Evolutionary conservation across 2,797 vertebrate species (phyloP).

Genomic region (Ctenopoma kingsleyae): DNA sequence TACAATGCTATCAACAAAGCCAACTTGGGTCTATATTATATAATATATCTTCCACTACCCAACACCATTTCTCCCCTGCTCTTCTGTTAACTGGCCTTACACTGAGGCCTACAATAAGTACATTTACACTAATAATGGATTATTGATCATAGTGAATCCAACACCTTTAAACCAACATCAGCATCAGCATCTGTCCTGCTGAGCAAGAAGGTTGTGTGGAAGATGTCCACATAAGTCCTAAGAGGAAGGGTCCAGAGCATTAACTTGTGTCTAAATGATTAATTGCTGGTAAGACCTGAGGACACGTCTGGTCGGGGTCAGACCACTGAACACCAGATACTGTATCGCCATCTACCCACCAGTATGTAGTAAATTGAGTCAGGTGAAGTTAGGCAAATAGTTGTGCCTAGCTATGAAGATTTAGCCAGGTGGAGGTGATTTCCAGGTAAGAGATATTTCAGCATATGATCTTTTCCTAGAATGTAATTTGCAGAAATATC

Average conservation of each 20-base stretch:
- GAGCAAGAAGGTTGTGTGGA: conserved; percentile 39
- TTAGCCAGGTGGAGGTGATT: conserved; percentile 37
- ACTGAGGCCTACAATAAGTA: conserved; percentile 48
- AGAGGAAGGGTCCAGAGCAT: conserved; percentile 44
- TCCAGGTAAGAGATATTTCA: conserved; percentile 32
- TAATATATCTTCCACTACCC: conserved; percentile 19
- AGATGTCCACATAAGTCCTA: conserved; percentile 41
- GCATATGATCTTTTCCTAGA: no score
- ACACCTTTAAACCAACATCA: conserved; percentile 39
- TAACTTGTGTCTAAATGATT: conserved; percentile 71
- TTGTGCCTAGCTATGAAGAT: conserved; percentile 16
- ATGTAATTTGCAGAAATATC: no score
- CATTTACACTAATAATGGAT: conserved; percentile 66
- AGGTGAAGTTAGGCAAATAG: conserved; percentile 52
- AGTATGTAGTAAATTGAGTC: conserved; percentile 51
- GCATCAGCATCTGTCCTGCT: conserved; percentile 60
- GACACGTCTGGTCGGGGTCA: conserved; percentile 26
- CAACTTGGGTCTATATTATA: conserved; percentile 15
- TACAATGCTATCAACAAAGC: conserved; percentile 23
- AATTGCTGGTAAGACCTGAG: conserved; percentile 43
- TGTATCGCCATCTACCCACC: conserved; percentile 44
- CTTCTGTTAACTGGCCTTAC: conserved; percentile 19
- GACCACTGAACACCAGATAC: conserved; percentile 10
- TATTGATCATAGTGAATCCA: conserved; percentile 72
- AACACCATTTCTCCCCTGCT: conserved; percentile 32